Conservation (phyloP, 2,113 vertebrate species). For the Oophaga pumilio region DNA sequence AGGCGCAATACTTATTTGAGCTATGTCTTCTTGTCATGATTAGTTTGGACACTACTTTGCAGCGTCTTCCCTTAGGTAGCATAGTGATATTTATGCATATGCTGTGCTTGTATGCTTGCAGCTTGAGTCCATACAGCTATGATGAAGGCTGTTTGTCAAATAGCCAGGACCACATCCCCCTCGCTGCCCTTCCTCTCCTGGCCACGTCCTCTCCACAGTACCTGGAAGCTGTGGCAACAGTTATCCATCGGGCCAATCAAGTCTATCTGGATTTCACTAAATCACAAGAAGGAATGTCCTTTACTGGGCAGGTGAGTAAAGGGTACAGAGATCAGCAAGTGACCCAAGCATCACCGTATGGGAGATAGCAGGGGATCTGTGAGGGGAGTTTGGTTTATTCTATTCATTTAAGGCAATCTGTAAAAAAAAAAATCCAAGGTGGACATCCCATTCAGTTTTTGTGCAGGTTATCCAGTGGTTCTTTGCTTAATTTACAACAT, state of each 20-base stretch:
- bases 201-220: slow-evolving; percentile 95
- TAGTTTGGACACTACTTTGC: no score
- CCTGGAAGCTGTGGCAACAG: slow-evolving; percentile 89
- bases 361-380: no score
- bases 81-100: neutral
- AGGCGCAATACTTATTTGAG: no score
- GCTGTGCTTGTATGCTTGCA: slow-evolving; percentile 62
- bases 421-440: no score
- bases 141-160: slow-evolving; percentile 93
- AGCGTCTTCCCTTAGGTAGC: neutral
- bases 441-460: no score
- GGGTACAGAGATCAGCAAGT: no score
- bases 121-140: slow-evolving; percentile 93
- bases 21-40: no score
- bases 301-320: slow-evolving; percentile 85
- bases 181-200: slow-evolving; percentile 90
- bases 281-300: slow-evolving; percentile 85
- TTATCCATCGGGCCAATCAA: slow-evolving; percentile 93
- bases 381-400: no score
- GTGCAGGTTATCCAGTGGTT: no score
- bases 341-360: neutral
- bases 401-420: no score
- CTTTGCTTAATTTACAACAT: no score
- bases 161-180: slow-evolving; percentile 97
- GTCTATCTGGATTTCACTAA: slow-evolving; percentile 89